Base-by-base conservation (phyloP, 2,113 vertebrate species). In the Anoura caudifer region DNA sequence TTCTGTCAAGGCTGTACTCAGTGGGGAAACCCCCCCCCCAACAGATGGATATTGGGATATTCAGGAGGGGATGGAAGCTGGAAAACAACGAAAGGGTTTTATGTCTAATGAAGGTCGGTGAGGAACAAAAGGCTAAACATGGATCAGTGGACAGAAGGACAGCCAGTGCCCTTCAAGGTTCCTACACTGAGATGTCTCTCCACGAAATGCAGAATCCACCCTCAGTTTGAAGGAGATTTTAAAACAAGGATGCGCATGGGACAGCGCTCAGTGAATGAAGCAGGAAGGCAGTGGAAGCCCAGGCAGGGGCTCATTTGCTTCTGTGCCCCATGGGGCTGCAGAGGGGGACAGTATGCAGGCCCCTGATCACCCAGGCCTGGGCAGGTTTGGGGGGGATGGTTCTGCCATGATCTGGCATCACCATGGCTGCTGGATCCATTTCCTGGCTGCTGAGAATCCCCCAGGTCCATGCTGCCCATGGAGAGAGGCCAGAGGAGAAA, bases 391-490 rank as follows among this genome's bases (percentile, higher is more conserved):
- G 20, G 45, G 45, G 12, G 22, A 8, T 67, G 47, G 26, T 59
- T 70, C 54, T 43, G 54, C 15, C 63, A 28, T 63, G 85, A 43
- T 15, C 13, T 24, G 56, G 5, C 15, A 6, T 36, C 69, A 8
- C 69, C 0, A 0, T 79, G 81, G 31, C 24, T n/a, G 31, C 45
- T 15, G 28, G 15, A 5, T 43, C 1, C 2, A 43, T 38, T 14
- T 10, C 22, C 20, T 56, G 43, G 20, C 31, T 45, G 10, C 33
- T 12, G 17, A n/a, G 90, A n/a, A 8, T 15, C 73, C 38, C 28
- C 36, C n/a, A 33, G 56, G 26, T 33, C 69, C 4, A 2, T 4
- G 43, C 54, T 65, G 24, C 45, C 41, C 2, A 6, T 24, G 12
- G 63, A 41, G 24, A 41, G 45, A 38, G 80, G 8, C 59, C 19